Evolutionary conservation across 2,113 vertebrate species (phyloP).

Genomic region (Psephotus haematonotus): DNA sequence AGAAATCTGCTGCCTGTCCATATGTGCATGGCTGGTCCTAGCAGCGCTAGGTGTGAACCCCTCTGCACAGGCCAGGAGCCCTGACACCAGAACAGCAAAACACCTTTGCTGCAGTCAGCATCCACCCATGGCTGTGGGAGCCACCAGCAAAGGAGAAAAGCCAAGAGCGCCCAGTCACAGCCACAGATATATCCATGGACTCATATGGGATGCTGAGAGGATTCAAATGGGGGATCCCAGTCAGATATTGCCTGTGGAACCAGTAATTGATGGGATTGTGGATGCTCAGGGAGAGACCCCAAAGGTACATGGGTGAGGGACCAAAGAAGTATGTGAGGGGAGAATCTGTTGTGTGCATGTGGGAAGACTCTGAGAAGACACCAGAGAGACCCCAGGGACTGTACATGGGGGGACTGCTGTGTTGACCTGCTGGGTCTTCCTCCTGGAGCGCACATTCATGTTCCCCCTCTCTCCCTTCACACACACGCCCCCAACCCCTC

Average conservation of each 20-base stretch:
- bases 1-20: background rate
- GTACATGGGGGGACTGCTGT: fast-evolving
- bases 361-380: background rate
- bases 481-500: no score
- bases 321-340: background rate
- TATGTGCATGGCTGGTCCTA: background rate
- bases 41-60: background rate
- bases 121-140: fast-evolving
- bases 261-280: fast-evolving
- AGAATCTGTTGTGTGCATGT: background rate
- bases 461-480: background rate
- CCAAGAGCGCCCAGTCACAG: fast-evolving
- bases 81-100: background rate
- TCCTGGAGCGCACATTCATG: background rate
- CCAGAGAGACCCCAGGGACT: background rate
- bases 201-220: background rate
- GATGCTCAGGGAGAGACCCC: fast-evolving
- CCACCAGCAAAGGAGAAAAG: fast-evolving
- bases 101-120: fast-evolving
- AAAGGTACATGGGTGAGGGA: background rate
- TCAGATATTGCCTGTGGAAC: background rate
- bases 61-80: fast-evolving
- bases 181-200: fast-evolving
- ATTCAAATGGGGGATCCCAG: fast-evolving
- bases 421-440: background rate